These are phyloP conservation scores for Mus spicilegus DNA, from an alignment of 2,113 vertebrate genomes.

Conservation along the genomic window DNA sequence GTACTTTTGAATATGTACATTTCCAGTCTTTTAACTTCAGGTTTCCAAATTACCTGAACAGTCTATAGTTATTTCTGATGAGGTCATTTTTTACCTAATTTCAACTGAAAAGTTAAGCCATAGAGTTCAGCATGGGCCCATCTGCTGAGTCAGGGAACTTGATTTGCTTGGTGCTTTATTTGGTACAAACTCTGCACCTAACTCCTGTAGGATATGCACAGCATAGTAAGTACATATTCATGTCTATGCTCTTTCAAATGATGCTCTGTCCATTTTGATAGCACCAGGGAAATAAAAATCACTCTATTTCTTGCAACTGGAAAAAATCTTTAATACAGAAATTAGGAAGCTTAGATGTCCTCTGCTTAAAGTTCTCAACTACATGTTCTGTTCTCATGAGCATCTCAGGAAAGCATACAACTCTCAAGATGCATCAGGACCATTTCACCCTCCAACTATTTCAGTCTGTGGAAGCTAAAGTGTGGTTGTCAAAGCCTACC, in stretches of 20 bases:
- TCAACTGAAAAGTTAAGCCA: background rate
- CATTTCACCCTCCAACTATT: background rate
- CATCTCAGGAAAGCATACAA: background rate
- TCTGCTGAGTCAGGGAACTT: background rate
- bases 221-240: background rate
- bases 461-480: background rate
- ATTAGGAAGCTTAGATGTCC: background rate
- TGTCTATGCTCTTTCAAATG: background rate
- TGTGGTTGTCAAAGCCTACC: background rate
- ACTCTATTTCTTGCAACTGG: background rate
- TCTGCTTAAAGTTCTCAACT: background rate
- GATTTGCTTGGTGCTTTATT: background rate
- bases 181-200: background rate
- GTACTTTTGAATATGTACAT: slow-evolving; percentile 76
- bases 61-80: slow-evolving; percentile 20
- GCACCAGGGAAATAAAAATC: background rate
- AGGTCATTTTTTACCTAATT: slow-evolving; percentile 40
- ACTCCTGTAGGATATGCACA: slow-evolving; percentile 10
- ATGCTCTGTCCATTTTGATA: background rate
- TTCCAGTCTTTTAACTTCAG: slow-evolving; percentile 57
- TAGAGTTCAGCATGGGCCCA: background rate
- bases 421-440: background rate
- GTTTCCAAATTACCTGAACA: slow-evolving; percentile 44
- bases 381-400: background rate
- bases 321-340: background rate